Conservation (phyloP, 2,113 vertebrate species). For the Myxocyprinus asiaticus region DNA sequence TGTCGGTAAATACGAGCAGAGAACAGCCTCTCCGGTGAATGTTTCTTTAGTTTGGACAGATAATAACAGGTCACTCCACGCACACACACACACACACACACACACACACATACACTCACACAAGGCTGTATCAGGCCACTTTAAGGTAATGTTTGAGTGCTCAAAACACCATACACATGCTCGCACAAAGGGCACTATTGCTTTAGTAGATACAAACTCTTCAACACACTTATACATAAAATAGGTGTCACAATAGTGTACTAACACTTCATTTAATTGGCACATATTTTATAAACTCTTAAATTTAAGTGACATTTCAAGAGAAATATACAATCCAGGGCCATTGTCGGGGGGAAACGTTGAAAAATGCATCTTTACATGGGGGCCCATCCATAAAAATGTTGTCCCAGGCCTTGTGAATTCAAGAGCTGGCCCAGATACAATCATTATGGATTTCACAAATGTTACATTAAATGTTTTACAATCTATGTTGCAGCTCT, state of each 20-base stretch:
- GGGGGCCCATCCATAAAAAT: neutral
- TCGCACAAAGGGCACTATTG: conserved; percentile 35
- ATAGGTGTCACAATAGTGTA: conserved; percentile 13
- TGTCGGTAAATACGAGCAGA: conserved; percentile 78
- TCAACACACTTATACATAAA: conserved; percentile 16
- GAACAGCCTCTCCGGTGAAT: conserved; percentile 74
- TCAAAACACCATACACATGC: conserved; percentile 36
- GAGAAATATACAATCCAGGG: neutral
- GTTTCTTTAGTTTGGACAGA: conserved; percentile 71
- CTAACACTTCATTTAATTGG: neutral
- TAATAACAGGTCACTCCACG: conserved; percentile 72
- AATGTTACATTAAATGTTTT: no score
- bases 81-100: no score
- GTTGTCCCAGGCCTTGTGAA: no score
- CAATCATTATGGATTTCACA: no score
- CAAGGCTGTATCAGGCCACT: conserved; percentile 71
- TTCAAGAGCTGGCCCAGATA: no score
- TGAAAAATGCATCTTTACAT: no score
- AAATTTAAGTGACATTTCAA: neutral
- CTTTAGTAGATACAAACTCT: conserved; percentile 32
- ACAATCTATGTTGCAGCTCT: no score
- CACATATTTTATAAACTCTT: neutral
- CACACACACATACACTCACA: conserved; percentile 68
- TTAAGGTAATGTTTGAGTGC: conserved; percentile 64
- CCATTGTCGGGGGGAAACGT: no score